phyloP scores from a whole-genome alignment of 2,888 invertebrate genomes.

The Pterobdella sp. region DNA sequence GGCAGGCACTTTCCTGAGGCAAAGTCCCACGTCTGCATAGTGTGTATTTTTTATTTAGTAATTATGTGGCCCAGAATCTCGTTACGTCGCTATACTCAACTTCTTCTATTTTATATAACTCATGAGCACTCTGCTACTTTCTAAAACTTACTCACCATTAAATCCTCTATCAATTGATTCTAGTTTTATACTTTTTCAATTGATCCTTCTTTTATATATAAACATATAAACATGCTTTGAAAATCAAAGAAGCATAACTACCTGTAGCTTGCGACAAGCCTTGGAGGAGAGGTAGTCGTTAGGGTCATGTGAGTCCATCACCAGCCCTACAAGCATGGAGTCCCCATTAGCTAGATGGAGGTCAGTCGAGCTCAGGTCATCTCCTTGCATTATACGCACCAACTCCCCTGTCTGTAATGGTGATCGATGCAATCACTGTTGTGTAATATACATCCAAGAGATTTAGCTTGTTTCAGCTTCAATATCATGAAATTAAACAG shows the following conservation, averaged over 20 bases:
- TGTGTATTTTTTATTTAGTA: too few species aligned
- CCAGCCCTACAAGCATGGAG: constrained; percentile 49
- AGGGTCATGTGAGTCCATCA: constrained; percentile 44
- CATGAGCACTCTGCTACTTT: too few species aligned
- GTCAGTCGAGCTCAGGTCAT: constrained; percentile 49
- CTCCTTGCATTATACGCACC: constrained; percentile 49
- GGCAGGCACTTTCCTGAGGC: constrained; percentile 46
- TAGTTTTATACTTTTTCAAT: too few species aligned
- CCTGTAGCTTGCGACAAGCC: constrained; percentile 44
- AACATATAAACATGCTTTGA: background rate
- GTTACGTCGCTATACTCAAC: too few species aligned
- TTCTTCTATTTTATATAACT: too few species aligned
- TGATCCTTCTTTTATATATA: too few species aligned
- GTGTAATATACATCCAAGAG: too few species aligned
- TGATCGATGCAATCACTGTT: background rate
- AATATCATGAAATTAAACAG: too few species aligned
- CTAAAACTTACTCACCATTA: too few species aligned
- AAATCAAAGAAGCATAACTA: constrained; percentile 34
- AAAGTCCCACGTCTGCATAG: constrained; percentile 49
- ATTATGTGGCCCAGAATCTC: too few species aligned
- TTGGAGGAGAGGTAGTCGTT: constrained; percentile 40
- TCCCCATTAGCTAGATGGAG: constrained; percentile 49
- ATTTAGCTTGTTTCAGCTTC: too few species aligned
- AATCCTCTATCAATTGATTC: too few species aligned
- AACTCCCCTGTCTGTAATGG: constrained; percentile 48